phyloP scores from a whole-genome alignment of 2,113 vertebrate genomes.

The Coptodon rendalli region DNA sequence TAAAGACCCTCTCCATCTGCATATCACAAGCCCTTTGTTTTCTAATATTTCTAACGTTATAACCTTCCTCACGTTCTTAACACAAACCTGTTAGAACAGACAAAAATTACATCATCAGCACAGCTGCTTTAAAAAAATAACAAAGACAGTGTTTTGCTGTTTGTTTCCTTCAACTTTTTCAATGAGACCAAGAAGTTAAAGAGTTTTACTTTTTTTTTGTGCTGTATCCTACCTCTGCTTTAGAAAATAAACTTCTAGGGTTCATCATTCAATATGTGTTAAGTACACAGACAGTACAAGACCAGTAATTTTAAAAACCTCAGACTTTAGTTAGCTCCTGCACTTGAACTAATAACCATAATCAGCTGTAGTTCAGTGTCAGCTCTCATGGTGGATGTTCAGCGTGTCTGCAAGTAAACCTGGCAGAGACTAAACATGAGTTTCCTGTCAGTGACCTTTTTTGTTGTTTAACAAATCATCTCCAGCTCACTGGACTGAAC shows the following conservation, averaged over 20 bases:
- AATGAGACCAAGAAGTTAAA: neutral
- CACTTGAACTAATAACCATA: conserved; percentile 38
- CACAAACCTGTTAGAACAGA: neutral
- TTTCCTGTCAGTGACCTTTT: neutral
- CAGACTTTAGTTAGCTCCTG: conserved; percentile 5
- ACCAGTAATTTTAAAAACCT: conserved; percentile 23
- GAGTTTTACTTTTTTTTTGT: neutral
- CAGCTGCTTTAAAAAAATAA: neutral
- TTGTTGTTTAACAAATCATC: neutral
- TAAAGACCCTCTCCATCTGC: neutral
- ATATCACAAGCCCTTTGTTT: neutral
- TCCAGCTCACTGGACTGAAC: neutral
- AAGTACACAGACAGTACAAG: conserved; percentile 24
- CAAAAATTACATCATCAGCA: neutral
- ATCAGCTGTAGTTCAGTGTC: conserved; percentile 18
- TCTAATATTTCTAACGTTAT: neutral
- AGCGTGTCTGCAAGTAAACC: neutral
- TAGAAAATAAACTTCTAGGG: conserved; percentile 3
- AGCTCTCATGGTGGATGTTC: conserved; percentile 6
- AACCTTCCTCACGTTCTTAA: neutral
- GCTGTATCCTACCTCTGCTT: neutral
- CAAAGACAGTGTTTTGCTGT: neutral
- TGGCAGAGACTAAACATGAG: neutral
- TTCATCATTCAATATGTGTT: conserved; percentile 3
- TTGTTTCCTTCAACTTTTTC: neutral